Percentiles rank a stretch among this genome's conserved stretches.
Evolutionary conservation across 2,113 vertebrate species (phyloP).

Genomic region (Ailurus styani): DNA sequence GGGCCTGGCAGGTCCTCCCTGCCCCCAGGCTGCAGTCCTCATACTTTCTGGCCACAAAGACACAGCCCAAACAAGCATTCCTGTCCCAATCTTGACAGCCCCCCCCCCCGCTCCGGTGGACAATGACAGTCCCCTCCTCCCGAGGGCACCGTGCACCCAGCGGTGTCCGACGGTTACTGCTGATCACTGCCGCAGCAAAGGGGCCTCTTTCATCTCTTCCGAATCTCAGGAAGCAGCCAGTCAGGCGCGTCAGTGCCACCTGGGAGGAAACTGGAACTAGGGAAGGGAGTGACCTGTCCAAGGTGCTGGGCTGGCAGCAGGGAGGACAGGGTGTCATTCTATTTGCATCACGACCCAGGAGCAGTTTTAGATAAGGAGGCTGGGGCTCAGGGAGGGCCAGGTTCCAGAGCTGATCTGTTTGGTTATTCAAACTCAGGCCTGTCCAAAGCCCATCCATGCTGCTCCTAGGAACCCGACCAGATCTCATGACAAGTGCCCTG

Average conservation of each 20-base stretch:
- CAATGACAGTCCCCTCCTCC: background rate
- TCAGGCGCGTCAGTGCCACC: background rate
- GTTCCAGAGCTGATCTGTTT: background rate
- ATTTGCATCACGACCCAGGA: background rate
- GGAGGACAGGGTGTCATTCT: background rate
- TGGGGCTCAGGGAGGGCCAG: background rate
- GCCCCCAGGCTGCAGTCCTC: background rate
- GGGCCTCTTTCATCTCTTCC: background rate
- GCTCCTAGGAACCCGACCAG: background rate
- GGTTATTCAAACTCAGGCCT: background rate
- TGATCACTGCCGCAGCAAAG: background rate
- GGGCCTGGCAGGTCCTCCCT: background rate
- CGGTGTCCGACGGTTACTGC: background rate
- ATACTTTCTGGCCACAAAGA: background rate
- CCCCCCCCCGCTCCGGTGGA: background rate
- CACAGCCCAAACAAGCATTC: background rate
- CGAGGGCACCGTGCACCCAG: background rate
- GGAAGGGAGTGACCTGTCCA: background rate
- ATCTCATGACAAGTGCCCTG: background rate
- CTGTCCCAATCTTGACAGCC: no score
- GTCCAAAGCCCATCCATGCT: rapidly evolving
- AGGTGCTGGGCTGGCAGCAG: background rate
- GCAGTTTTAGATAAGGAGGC: background rate
- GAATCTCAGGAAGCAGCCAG: background rate
- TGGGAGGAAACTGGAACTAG: background rate